phyloP scores from a whole-genome alignment of 2,888 invertebrate genomes.

The Ectobius pallidus region DNA sequence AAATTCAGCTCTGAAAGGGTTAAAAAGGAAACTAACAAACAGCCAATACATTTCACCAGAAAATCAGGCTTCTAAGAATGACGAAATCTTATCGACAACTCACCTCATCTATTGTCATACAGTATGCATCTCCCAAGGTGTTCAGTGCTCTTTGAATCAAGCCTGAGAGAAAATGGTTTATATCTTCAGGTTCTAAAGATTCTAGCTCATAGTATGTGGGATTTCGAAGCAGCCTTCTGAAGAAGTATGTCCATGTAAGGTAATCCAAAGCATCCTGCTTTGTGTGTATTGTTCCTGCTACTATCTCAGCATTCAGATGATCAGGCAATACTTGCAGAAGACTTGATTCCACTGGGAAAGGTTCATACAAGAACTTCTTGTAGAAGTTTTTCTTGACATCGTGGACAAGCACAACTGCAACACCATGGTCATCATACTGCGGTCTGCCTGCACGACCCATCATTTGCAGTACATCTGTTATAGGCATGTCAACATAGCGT shows the following conservation, averaged over 20 bases:
- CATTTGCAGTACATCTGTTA: conserved; percentile 99
- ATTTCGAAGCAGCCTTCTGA: conserved; percentile 73
- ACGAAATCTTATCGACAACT: too few relatives aligned
- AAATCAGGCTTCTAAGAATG: too few relatives aligned
- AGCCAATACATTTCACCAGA: too few relatives aligned
- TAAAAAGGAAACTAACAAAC: too few relatives aligned
- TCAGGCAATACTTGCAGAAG: conserved; percentile 89
- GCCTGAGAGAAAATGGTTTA: conserved; percentile 78
- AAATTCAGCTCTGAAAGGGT: too few relatives aligned
- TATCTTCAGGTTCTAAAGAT: conserved; percentile 67
- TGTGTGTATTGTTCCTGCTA: conserved; percentile 92
- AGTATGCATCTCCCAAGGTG: conserved; percentile 75
- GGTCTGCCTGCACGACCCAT: conserved; percentile 99
- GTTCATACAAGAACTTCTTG: conserved; percentile 98
- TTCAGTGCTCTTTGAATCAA: conserved; percentile 80
- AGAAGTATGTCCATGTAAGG: conserved; percentile 98
- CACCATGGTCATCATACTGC: conserved; percentile 92
- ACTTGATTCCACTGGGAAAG: conserved; percentile 98
- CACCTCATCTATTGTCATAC: conserved; percentile 79
- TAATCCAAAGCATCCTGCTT: conserved; percentile 96
- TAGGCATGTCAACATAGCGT: conserved; percentile 98
- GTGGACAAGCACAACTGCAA: conserved; percentile 88
- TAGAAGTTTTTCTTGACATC: conserved; percentile 99
- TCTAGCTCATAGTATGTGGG: conserved; percentile 89
- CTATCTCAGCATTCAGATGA: conserved; percentile 96